Evolutionary conservation across 1,140 invertebrate species (phyloP).

Genomic region (Tetramorium parvispinum): DNA sequence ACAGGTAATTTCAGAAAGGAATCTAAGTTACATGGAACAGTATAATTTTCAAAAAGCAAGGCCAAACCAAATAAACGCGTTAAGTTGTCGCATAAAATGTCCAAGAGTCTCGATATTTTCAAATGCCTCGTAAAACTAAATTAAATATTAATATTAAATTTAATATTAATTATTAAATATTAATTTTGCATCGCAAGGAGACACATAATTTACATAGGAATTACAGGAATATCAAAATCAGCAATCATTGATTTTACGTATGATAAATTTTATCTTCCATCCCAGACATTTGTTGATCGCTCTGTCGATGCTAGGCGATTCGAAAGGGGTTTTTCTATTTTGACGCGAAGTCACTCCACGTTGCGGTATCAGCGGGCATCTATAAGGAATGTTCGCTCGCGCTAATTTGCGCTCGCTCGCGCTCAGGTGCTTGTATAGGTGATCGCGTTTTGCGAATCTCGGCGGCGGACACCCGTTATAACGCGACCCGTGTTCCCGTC

Average conservation of each 20-base stretch:
- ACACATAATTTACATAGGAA: not conserved
- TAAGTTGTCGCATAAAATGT: not conserved
- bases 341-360: not conserved
- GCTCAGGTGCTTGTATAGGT: constrained; percentile 7
- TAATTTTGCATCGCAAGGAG: not conserved
- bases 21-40: not conserved
- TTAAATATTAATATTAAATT: not conserved
- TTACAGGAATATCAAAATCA: not conserved
- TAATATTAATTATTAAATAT: not conserved
- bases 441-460: constrained; percentile 18
- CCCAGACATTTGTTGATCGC: not conserved
- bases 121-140: not conserved
- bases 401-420: constrained; percentile 23
- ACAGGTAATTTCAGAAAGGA: not conserved
- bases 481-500: constrained; percentile 77
- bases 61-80: not conserved
- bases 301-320: not conserved
- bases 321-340: not conserved
- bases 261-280: not conserved
- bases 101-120: not conserved
- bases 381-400: not conserved
- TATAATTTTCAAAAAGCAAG: constrained; percentile 1
- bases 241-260: not conserved
- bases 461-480: constrained; percentile 75
- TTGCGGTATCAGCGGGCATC: not conserved